Conservation (phyloP, 2,888 invertebrate species). For the Brachypalpus laphriformis region DNA sequence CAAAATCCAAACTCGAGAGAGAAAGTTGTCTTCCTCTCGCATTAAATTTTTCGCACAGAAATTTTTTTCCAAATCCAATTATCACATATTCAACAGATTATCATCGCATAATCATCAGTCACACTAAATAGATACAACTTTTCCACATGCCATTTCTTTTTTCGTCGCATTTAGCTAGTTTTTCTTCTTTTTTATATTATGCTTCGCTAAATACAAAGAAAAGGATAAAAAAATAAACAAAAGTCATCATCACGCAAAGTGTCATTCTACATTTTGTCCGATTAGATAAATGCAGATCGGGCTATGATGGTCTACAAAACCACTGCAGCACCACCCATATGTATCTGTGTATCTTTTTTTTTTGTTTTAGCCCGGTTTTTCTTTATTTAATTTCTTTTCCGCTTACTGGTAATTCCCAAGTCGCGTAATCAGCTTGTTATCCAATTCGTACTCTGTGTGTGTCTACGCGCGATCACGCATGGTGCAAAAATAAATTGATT, state of each 20-base stretch:
- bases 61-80: constrained; percentile 27
- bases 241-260: constrained; percentile 47
- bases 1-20: constrained; percentile 3
- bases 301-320: background rate
- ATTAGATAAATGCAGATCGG: constrained; percentile 43
- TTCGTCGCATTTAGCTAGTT: background rate
- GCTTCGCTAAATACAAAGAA: background rate
- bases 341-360: constrained; percentile 1
- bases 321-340: background rate
- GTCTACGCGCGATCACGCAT: constrained; percentile 15
- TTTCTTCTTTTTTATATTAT: constrained; percentile 1
- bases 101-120: constrained; percentile 36
- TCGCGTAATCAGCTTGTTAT: constrained; percentile 66
- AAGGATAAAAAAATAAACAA: background rate
- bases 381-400: background rate
- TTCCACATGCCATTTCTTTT: constrained; percentile 42
- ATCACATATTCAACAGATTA: constrained; percentile 50
- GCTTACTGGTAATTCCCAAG: constrained; percentile 29
- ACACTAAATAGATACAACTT: constrained; percentile 48
- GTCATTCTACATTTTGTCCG: constrained; percentile 9
- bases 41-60: constrained; percentile 38
- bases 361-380: constrained; percentile 35
- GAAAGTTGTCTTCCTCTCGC: constrained; percentile 46
- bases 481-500: constrained; percentile 59
- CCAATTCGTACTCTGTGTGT: constrained; percentile 36